phyloP scores from a whole-genome alignment of 1,140 invertebrate genomes.

The Meloidogyne hapla region DNA sequence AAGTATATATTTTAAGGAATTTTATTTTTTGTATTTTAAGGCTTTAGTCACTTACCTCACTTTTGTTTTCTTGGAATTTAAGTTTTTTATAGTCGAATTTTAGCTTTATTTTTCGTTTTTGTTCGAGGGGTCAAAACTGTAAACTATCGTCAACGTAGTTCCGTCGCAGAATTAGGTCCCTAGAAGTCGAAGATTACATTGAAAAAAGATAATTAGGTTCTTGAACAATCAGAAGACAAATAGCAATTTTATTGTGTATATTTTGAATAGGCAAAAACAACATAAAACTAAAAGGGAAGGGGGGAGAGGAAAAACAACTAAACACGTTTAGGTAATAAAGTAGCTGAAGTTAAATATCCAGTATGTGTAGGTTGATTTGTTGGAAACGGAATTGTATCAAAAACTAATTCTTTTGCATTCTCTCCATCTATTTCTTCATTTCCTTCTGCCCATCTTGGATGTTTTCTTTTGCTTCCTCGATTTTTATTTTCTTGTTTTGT shows the following conservation, averaged over 20 bases:
- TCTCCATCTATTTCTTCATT: not conserved
- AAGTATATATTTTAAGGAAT: not conserved
- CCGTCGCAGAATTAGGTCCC: too few relatives aligned
- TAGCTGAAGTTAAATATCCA: constrained; percentile 58
- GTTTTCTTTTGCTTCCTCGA: not conserved
- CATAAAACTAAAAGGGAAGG: not conserved
- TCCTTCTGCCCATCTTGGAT: not conserved
- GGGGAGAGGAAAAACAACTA: not conserved
- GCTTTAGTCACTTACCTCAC: not conserved
- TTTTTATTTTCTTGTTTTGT: constrained; percentile 19
- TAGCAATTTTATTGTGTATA: not conserved
- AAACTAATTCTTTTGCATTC: not conserved
- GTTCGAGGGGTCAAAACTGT: too few relatives aligned
- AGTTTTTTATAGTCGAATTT: too few relatives aligned
- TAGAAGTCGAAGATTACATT: too few relatives aligned
- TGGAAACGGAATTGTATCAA: constrained; percentile 47
- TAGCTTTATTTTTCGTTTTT: too few relatives aligned
- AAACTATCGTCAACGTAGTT: too few relatives aligned
- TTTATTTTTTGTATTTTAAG: not conserved
- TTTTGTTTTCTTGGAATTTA: not conserved
- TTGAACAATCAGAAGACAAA: not conserved
- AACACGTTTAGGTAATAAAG: constrained; percentile 44
- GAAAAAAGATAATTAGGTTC: too few relatives aligned
- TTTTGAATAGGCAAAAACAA: not conserved
- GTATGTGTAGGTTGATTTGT: constrained; percentile 57